Percentiles rank a stretch among this genome's conserved stretches.
phyloP scores from a whole-genome alignment of 2,888 invertebrate genomes.

The Gryllus longicercus region DNA sequence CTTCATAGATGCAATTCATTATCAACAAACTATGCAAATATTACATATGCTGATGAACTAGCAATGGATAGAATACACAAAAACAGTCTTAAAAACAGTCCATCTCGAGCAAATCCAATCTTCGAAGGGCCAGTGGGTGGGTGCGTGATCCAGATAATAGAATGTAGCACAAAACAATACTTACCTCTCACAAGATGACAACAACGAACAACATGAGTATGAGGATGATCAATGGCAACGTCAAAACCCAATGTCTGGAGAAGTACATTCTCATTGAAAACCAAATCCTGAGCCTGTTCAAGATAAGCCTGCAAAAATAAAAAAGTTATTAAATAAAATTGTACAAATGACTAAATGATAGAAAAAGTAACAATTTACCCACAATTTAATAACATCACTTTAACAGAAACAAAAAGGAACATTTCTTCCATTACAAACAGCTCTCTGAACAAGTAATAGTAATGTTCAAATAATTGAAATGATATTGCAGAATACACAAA shows the following conservation, averaged over 20 bases:
- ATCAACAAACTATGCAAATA: not conserved
- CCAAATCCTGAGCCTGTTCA: constrained; percentile 85
- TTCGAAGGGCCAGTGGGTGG: not conserved
- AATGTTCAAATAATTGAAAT: too few species aligned
- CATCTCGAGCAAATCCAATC: not conserved
- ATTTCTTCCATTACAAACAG: too few species aligned
- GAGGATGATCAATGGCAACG: constrained; percentile 96
- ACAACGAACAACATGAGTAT: constrained; percentile 93
- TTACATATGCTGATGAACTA: too few species aligned
- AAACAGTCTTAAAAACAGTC: not conserved
- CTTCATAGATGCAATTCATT: not conserved
- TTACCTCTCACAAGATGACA: constrained; percentile 93
- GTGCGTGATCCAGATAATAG: not conserved
- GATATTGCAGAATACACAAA: too few species aligned
- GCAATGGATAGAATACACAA: not conserved
- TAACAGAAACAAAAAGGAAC: too few species aligned
- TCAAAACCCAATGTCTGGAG: constrained; percentile 97
- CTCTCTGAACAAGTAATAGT: too few species aligned
- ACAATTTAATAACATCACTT: too few species aligned
- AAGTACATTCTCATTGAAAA: constrained; percentile 93
- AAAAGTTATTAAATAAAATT: not conserved
- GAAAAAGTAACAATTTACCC: too few species aligned
- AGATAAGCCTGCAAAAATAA: constrained; percentile 54
- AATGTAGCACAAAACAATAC: constrained; percentile 41
- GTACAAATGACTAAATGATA: not conserved